phyloP scores from a whole-genome alignment of 2,888 invertebrate genomes.

The Eupeodes luniger region DNA sequence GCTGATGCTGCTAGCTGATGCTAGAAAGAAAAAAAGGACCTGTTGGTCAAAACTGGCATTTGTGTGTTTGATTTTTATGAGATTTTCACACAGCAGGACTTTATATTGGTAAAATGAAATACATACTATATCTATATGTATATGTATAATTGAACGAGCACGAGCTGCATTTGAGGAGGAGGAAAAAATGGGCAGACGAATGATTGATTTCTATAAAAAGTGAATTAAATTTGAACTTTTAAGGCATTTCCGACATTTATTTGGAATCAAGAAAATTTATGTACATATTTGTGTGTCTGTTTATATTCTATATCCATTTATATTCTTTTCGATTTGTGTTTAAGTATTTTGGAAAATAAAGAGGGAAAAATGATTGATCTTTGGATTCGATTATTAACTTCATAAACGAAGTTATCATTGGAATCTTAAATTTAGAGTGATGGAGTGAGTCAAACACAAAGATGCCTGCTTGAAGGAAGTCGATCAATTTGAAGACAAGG shows the following conservation, averaged over 20 bases:
- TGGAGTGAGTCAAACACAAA: background rate
- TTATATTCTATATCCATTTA: background rate
- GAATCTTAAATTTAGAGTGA: background rate
- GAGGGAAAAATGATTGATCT: slow-evolving; percentile 19
- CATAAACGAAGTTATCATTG: background rate
- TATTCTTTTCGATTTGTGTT: background rate
- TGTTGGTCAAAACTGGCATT: slow-evolving; percentile 66
- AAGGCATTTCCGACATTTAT: slow-evolving; percentile 19
- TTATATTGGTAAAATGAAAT: slow-evolving; percentile 50
- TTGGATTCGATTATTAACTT: slow-evolving; percentile 22
- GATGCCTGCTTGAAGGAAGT: background rate
- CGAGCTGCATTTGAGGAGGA: background rate
- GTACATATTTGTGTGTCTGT: background rate
- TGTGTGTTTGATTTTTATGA: slow-evolving; percentile 72
- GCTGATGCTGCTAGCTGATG: background rate
- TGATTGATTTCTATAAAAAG: slow-evolving; percentile 35
- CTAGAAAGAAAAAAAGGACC: slow-evolving; percentile 52
- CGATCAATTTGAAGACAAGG: background rate
- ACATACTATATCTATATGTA: background rate
- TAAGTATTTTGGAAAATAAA: background rate
- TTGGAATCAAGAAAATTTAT: background rate
- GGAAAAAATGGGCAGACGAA: background rate
- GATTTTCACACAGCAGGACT: slow-evolving; percentile 65
- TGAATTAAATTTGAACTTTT: slow-evolving; percentile 25
- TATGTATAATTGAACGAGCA: background rate